Percentiles rank a stretch among this genome's conserved stretches.
Evolutionary conservation across 2,888 invertebrate species (phyloP).

Genomic region (Aquatica leii): DNA sequence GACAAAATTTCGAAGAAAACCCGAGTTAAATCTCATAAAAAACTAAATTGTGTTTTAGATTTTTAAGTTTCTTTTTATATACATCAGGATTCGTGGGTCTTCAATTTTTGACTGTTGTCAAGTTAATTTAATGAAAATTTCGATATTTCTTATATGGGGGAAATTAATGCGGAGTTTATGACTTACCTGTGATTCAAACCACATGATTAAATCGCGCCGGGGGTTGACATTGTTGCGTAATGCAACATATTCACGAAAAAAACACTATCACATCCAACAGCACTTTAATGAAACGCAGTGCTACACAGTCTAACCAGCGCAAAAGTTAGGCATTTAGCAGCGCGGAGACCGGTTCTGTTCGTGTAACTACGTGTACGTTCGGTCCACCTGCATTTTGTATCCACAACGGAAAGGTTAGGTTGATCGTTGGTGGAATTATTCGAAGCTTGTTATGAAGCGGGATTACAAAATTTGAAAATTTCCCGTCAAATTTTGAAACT

Average conservation of each 20-base stretch:
- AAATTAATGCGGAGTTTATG: neutral
- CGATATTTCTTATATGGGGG: neutral
- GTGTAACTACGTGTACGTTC: constrained; percentile 57
- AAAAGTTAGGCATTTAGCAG: constrained; percentile 50
- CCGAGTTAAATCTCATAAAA: neutral
- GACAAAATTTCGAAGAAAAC: neutral
- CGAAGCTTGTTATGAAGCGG: constrained; percentile 24
- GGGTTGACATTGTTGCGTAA: constrained; percentile 58
- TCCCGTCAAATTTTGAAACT: constrained; percentile 7
- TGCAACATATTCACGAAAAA: constrained; percentile 57
- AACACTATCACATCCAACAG: constrained; percentile 52
- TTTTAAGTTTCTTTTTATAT: too few relatives aligned
- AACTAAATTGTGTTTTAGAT: neutral
- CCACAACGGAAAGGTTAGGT: constrained; percentile 57
- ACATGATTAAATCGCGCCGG: constrained; percentile 59
- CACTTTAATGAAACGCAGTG: constrained; percentile 52
- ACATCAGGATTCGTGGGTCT: too few relatives aligned
- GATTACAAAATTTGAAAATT: constrained; percentile 35
- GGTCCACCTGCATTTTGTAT: constrained; percentile 66
- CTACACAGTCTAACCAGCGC: constrained; percentile 53
- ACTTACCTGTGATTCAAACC: constrained; percentile 62
- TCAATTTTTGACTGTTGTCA: too few relatives aligned
- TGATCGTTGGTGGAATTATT: constrained; percentile 43
- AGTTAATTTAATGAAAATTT: too few relatives aligned
- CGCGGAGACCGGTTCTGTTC: constrained; percentile 59